A percentile compares a stretch with the other conserved stretches of the same genome.
phyloP scores from a whole-genome alignment of 2,113 vertebrate genomes.

The Sinosuthora webbiana region DNA sequence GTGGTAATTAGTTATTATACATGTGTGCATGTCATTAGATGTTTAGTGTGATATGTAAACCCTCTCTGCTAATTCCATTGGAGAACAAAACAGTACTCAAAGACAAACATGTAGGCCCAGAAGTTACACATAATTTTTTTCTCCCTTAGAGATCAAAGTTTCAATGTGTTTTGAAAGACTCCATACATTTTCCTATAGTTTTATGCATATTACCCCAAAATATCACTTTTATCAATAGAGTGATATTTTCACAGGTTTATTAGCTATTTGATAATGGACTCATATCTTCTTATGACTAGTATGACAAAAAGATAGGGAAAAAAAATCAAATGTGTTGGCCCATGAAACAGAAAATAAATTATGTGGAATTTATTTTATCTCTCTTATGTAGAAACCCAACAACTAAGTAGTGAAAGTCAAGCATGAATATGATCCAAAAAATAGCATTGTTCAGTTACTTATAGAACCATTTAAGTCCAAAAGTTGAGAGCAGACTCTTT shows the following conservation, averaged over 20 bases:
- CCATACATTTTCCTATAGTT: background rate
- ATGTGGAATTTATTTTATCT: background rate
- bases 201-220: background rate
- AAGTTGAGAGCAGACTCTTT: background rate
- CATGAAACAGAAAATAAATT: background rate
- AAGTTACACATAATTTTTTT: background rate
- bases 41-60: conserved; percentile 26
- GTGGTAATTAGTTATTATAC: conserved; percentile 38
- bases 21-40: conserved; percentile 41
- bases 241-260: background rate
- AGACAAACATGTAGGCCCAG: background rate
- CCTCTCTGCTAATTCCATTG: background rate
- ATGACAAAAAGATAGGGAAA: background rate
- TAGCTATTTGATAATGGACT: background rate
- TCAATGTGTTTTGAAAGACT: background rate
- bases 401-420: background rate
- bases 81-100: background rate
- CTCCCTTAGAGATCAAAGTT: background rate
- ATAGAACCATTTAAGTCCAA: background rate
- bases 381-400: background rate
- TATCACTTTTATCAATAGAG: background rate
- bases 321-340: background rate
- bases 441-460: background rate
- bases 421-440: background rate
- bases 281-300: background rate